Evolutionary conservation across 2,113 vertebrate genomes (phyloP), one percentile per base, ranked within the genome.

Genomic region (Salvelinus alpinus): DNA sequence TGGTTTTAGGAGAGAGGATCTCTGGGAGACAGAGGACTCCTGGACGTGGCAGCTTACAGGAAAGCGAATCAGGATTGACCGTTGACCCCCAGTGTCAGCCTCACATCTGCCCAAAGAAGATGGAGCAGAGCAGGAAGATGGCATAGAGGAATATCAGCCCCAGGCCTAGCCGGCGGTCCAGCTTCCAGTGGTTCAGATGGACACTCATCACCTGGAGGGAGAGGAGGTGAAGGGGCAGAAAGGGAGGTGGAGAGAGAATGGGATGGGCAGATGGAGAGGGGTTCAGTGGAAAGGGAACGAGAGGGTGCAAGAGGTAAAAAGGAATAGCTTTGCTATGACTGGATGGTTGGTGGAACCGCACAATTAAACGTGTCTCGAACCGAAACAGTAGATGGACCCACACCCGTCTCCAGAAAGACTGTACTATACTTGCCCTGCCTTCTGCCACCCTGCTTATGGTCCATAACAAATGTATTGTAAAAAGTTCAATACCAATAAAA

Each of bases 81-180:
- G 82, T 69, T 79, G 83, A 83, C 75, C 75, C 13, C 13, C 59
- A 67, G 29, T 13, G 18, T 27, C 34, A n/a, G 67, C 72, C 84
- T 91, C 90, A 94, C 88, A 94, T 92, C 82, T 92, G 92, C 27
- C 92, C 92, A 14, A 94, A 93, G 74, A 94, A 77, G 84, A 94
- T 92, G 84, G 93, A 92, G 88, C 89, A 93, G 85, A 93, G 91
- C 57, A 94, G 88, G 86, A 94, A 94, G 83, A 94, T 84, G 70
- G 90, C 84, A 76, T 94, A 94, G 70, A 94, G 93, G 44, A 91
- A 84, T 83, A 94, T 1, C 9, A 93, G 87, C 5, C 93, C 88
- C 67, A 94, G 71, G 60, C 94, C 94, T 77, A 94, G 80, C 51
- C 91, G 88, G 11, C 90, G 90, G 80, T 94, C 92, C 84, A 94